Percentiles rank a stretch among this genome's conserved stretches.
These are phyloP conservation scores for Pelodytes ibericus DNA, from an alignment of 2,797 vertebrate species.

Conservation along the genomic window DNA sequence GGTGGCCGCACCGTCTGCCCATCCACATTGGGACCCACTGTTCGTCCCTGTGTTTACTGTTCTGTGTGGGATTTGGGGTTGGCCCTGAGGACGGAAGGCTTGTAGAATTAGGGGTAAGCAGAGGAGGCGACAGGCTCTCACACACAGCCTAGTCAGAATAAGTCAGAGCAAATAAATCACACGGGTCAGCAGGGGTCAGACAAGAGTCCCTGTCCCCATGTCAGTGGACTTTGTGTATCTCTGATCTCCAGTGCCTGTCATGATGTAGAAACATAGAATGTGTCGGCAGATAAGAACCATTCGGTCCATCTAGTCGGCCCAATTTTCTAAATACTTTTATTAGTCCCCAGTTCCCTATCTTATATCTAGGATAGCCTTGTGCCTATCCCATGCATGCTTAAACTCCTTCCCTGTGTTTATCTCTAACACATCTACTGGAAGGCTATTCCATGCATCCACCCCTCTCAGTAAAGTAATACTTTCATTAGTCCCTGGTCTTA, in stretches of 20 bases:
- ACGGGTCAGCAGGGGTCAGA: constrained; percentile 78
- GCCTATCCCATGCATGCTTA: no score
- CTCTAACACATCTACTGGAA: no score
- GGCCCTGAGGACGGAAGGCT: constrained; percentile 69
- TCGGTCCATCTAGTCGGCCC: no score
- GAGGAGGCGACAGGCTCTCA: constrained; percentile 65
- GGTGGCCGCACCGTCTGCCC: constrained; percentile 52
- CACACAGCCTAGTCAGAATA: constrained; percentile 69
- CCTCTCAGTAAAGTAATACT: no score
- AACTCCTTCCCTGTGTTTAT: no score
- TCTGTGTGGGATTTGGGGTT: constrained; percentile 78
- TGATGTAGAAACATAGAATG: no score
- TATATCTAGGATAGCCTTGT: no score
- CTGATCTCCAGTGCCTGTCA: background rate
- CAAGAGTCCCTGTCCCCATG: constrained; percentile 65
- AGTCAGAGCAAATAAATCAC: constrained; percentile 80
- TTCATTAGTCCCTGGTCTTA: no score
- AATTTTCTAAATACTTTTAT: no score
- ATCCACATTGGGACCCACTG: constrained; percentile 51
- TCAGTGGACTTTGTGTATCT: background rate
- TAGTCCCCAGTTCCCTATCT: no score
- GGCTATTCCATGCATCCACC: no score
- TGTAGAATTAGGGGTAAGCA: constrained; percentile 60
- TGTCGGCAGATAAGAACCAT: no score
- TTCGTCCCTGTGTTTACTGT: constrained; percentile 75